phyloP scores from a whole-genome alignment of 2,888 invertebrate species.

The Sinodicranocentrus sp. region DNA sequence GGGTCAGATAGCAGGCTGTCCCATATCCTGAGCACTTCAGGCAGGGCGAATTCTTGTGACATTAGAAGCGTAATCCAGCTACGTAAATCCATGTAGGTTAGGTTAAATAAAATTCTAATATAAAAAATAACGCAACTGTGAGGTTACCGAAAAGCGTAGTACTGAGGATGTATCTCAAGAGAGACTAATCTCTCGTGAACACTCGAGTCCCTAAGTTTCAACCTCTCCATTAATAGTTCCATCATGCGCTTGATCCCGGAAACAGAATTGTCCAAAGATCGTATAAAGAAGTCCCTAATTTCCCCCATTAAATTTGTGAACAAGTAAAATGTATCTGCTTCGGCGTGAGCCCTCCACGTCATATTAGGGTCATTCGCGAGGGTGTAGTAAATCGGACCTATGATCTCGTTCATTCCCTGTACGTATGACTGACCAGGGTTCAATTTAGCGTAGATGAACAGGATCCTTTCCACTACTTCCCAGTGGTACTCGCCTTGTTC shows the following conservation, averaged over 20 bases:
- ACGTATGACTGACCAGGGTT: constrained; percentile 97
- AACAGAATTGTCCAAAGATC: constrained; percentile 94
- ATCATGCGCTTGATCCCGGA: constrained; percentile 95
- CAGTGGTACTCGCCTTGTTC: constrained; percentile 84
- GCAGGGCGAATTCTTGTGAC: constrained; percentile 98
- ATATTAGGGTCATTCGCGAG: constrained; percentile 93
- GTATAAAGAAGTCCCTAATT: constrained; percentile 98
- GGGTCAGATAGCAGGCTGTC: constrained; percentile 96
- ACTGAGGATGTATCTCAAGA: constrained; percentile 93
- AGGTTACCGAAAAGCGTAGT: constrained; percentile 73
- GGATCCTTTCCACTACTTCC: constrained; percentile 98
- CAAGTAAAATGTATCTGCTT: constrained; percentile 98
- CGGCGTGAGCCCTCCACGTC: constrained; percentile 91
- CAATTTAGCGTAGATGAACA: constrained; percentile 98
- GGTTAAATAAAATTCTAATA: too few species aligned
- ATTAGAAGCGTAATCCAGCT: constrained; percentile 97
- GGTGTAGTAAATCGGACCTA: constrained; percentile 98
- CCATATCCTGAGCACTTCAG: constrained; percentile 98
- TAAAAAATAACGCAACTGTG: constrained; percentile 39
- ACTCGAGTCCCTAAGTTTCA: constrained; percentile 87
- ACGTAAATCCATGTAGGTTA: too few species aligned
- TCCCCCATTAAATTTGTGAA: constrained; percentile 99
- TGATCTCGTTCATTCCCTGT: constrained; percentile 99
- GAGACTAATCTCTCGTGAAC: constrained; percentile 88
- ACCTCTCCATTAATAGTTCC: constrained; percentile 87